These are phyloP conservation scores for Cybosia mesomella DNA, from an alignment of 2,888 invertebrate genomes.

Conservation along the genomic window DNA sequence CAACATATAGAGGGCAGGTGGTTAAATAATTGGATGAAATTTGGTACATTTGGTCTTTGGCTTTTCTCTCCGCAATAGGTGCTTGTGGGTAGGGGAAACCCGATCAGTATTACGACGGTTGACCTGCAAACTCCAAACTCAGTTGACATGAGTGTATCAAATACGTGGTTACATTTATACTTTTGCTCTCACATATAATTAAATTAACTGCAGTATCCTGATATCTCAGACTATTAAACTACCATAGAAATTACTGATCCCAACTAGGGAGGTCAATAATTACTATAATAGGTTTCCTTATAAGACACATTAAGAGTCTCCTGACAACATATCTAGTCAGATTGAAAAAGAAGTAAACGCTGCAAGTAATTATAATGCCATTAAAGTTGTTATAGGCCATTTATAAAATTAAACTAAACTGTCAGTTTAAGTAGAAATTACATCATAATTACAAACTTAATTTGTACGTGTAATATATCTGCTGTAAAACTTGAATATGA, in stretches of 20 bases:
- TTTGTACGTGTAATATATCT: too few relatives aligned
- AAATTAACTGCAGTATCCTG: conserved; percentile 11
- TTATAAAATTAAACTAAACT: conserved; percentile 5
- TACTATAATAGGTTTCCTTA: conserved; percentile 38
- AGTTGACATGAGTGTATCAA: too few relatives aligned
- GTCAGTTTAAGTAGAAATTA: conserved; percentile 1
- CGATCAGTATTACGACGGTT: too few relatives aligned
- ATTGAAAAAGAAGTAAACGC: conserved; percentile 41
- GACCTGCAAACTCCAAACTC: too few relatives aligned
- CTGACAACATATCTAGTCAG: conserved; percentile 23
- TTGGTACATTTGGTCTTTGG: too few relatives aligned
- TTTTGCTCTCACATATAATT: background rate
- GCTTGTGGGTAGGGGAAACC: too few relatives aligned
- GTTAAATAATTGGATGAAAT: too few relatives aligned
- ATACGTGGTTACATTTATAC: background rate
- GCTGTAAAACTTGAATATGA: too few relatives aligned
- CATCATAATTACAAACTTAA: too few relatives aligned
- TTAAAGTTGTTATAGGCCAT: conserved; percentile 12
- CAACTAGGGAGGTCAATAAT: conserved; percentile 46
- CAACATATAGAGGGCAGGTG: too few relatives aligned
- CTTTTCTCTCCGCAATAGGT: too few relatives aligned
- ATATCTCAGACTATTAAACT: conserved; percentile 29
- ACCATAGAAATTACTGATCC: conserved; percentile 35
- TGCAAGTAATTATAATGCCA: conserved; percentile 41
- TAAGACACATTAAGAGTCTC: conserved; percentile 43